phyloP scores from a whole-genome alignment of 2,888 invertebrate genomes.

The Onthophagus sagittarius region DNA sequence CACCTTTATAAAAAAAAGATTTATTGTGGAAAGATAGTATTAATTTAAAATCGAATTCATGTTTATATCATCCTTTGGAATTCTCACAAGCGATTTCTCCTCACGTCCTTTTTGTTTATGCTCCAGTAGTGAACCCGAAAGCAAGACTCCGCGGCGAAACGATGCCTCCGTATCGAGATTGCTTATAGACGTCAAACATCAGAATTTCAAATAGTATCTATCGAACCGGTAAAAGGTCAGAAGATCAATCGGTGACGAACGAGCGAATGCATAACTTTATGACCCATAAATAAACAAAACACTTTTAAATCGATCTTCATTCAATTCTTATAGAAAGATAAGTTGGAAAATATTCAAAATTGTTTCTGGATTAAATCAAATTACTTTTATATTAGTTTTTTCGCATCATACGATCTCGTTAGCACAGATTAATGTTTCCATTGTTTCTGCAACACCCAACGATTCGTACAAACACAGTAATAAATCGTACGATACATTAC shows the following conservation, averaged over 20 bases:
- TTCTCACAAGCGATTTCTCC: neutral
- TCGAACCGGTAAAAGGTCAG: neutral
- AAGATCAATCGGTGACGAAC: neutral
- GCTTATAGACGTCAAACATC: constrained; percentile 2
- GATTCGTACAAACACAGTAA: neutral
- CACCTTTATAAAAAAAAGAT: neutral
- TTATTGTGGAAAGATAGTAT: too few relatives aligned
- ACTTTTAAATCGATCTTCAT: neutral
- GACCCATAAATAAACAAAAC: neutral
- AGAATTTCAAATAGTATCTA: constrained; percentile 3
- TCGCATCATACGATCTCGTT: neutral
- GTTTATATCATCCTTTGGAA: neutral
- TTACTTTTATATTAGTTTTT: too few relatives aligned
- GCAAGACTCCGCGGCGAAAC: neutral
- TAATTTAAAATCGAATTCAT: neutral
- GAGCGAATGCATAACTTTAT: neutral
- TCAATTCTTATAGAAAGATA: neutral
- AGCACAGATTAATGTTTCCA: neutral
- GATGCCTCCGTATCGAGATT: neutral
- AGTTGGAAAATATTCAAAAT: too few relatives aligned
- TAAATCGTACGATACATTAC: neutral
- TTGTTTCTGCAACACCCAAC: neutral
- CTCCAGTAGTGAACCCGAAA: neutral
- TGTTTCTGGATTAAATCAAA: too few relatives aligned
- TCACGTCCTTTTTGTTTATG: neutral